phyloP scores from a whole-genome alignment of 2,113 vertebrate genomes.

The Catharus fuscescens region DNA sequence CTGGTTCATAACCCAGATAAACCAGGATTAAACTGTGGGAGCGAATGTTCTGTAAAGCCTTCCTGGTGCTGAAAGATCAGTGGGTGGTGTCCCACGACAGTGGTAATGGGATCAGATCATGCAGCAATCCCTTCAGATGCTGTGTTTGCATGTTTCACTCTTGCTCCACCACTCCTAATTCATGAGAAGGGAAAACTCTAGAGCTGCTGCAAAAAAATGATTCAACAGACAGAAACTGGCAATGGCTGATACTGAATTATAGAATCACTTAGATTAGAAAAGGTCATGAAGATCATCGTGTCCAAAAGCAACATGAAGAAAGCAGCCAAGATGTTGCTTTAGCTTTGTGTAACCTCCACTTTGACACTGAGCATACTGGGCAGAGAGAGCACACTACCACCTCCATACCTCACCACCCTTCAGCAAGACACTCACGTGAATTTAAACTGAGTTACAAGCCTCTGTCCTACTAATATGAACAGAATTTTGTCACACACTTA shows the following conservation, averaged over 20 bases:
- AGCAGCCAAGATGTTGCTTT: not conserved
- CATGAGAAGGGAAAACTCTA: not conserved
- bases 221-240: not conserved
- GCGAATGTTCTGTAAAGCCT: not conserved
- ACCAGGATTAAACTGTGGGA: not conserved
- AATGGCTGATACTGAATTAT: not conserved
- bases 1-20: not conserved
- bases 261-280: not conserved
- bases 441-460: not conserved
- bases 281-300: not conserved
- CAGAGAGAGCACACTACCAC: not conserved
- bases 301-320: not conserved
- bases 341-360: not conserved
- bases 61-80: not conserved
- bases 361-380: not conserved
- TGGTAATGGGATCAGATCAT: not conserved
- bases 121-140: not conserved
- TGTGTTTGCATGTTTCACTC: not conserved
- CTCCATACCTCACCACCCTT: not conserved
- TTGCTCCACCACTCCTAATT: not conserved
- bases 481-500: not conserved
- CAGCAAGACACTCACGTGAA: not conserved
- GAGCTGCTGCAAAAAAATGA: not conserved
- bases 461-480: not conserved
- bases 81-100: rapidly evolving